Evolutionary conservation across 2,888 invertebrate genomes (phyloP).

Genomic region (Copidosoma aretas): DNA sequence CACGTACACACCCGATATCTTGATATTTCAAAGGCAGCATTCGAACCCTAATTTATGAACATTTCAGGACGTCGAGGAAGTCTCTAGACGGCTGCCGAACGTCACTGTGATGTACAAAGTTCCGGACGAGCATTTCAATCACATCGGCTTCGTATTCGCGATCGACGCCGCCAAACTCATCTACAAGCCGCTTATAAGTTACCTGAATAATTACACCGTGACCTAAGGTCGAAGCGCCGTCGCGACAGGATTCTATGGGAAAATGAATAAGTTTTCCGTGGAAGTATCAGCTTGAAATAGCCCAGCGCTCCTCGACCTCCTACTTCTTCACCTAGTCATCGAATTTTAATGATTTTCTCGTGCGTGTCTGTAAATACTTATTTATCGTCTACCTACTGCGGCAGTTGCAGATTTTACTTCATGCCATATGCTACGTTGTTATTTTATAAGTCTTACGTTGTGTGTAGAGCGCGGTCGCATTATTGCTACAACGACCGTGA

Average conservation of each 20-base stretch:
- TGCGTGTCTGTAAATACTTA: background rate
- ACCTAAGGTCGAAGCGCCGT: constrained; percentile 2
- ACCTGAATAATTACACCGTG: constrained; percentile 15
- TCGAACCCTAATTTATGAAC: constrained; percentile 20
- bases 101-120: constrained; percentile 52
- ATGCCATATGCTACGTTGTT: background rate
- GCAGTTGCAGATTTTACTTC: background rate
- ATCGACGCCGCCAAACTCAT: constrained; percentile 48
- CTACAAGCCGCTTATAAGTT: constrained; percentile 45
- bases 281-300: too few relatives aligned
- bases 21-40: background rate
- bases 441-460: background rate
- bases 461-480: background rate
- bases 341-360: background rate
- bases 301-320: too few relatives aligned
- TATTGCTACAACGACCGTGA: too few relatives aligned
- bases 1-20: background rate
- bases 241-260: too few relatives aligned
- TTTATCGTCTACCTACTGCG: background rate
- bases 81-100: constrained; percentile 66
- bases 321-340: background rate
- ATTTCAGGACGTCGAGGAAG: constrained; percentile 67
- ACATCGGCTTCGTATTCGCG: constrained; percentile 52
- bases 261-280: too few relatives aligned
- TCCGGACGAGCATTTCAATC: constrained; percentile 51